Evolutionary conservation across 2,113 vertebrate genomes (phyloP).

Genomic region (Boleophthalmus pectinirostris): DNA sequence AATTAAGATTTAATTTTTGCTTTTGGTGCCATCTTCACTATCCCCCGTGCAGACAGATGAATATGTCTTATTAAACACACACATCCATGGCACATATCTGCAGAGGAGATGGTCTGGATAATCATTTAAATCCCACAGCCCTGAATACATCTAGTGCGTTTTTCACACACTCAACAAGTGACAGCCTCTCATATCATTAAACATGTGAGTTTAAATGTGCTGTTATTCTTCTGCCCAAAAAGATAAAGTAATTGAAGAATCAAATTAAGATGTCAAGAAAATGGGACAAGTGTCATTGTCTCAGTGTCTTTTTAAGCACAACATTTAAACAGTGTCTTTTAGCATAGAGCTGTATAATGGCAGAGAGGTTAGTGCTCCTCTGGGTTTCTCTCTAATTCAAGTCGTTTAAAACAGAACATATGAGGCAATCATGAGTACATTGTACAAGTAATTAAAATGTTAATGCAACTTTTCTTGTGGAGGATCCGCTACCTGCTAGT

Average conservation of each 20-base stretch:
- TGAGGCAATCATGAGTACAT: too few relatives aligned
- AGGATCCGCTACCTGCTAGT: too few relatives aligned
- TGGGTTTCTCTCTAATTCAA: background rate
- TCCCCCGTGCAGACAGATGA: background rate
- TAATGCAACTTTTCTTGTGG: too few relatives aligned
- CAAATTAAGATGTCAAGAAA: constrained; percentile 20
- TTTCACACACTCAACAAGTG: constrained; percentile 10
- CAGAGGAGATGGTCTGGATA: constrained; percentile 28
- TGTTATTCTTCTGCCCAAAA: background rate
- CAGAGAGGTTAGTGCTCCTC: background rate
- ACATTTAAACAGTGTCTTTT: background rate
- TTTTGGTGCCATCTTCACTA: background rate
- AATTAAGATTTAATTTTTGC: background rate
- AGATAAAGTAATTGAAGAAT: background rate
- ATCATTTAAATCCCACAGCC: constrained; percentile 24
- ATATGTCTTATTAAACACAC: background rate
- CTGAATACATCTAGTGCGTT: constrained; percentile 15
- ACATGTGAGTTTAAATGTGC: constrained; percentile 19
- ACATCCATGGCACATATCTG: constrained; percentile 16
- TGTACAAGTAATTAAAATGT: too few relatives aligned
- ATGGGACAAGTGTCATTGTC: background rate
- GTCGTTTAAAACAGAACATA: background rate
- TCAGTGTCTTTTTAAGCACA: background rate
- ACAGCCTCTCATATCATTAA: constrained; percentile 30
- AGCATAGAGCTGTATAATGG: background rate